Evolutionary conservation across 1,140 invertebrate genomes (phyloP).

Genomic region (Atta colombica): DNA sequence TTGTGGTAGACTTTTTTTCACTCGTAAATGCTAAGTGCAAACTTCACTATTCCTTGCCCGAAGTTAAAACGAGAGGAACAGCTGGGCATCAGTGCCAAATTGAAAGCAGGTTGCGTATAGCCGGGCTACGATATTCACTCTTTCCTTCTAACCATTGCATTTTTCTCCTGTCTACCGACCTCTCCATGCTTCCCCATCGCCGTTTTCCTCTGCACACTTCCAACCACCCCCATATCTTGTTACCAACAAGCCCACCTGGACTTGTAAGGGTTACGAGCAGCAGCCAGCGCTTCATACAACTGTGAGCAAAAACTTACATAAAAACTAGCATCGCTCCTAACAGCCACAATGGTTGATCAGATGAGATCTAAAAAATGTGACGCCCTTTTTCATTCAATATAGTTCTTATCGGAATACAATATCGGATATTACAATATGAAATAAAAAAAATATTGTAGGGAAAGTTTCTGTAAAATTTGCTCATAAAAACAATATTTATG

Average conservation of each 20-base stretch:
- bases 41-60: constrained; percentile 50
- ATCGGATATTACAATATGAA: background rate
- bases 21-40: constrained; percentile 57
- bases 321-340: constrained; percentile 7
- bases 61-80: constrained; percentile 70
- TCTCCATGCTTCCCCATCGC: constrained; percentile 17
- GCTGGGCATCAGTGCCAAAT: constrained; percentile 79
- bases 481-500: background rate
- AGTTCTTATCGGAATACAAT: background rate
- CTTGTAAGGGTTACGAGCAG: constrained; percentile 69
- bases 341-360: constrained; percentile 27
- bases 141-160: constrained; percentile 52
- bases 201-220: constrained; percentile 37
- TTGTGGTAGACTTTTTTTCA: constrained; percentile 20
- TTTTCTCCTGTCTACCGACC: constrained; percentile 19
- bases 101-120: constrained; percentile 76
- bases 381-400: background rate
- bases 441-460: background rate
- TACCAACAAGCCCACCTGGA: constrained; percentile 74
- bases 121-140: constrained; percentile 60
- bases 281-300: constrained; percentile 15
- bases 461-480: background rate
- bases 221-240: constrained; percentile 70
- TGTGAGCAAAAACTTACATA: constrained; percentile 40
- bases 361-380: constrained; percentile 31